phyloP scores from a whole-genome alignment of 2,113 vertebrate genomes.

The Chunga burmeisteri region DNA sequence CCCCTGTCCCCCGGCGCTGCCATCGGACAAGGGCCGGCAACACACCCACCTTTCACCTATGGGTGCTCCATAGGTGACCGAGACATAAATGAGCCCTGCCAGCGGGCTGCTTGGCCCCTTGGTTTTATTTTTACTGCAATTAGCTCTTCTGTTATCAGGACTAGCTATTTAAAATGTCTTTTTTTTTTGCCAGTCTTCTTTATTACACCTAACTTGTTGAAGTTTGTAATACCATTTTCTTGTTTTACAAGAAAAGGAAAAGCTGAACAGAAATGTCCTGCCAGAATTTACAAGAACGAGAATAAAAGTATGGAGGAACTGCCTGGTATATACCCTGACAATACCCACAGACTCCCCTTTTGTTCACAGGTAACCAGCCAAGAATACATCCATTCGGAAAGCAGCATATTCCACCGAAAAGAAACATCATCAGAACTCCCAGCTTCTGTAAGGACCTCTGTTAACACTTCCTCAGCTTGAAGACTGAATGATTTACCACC shows the following conservation, averaged over 20 bases:
- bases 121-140: not conserved
- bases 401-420: not conserved
- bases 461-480: not conserved
- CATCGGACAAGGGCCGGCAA: too few species aligned
- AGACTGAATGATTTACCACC: not conserved
- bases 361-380: not conserved
- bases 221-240: not conserved
- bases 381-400: not conserved
- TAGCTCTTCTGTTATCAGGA: not conserved
- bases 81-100: rapidly evolving
- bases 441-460: not conserved
- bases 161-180: not conserved
- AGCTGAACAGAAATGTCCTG: not conserved
- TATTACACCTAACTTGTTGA: not conserved
- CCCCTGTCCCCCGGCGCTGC: not conserved
- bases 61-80: rapidly evolving
- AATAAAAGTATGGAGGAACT: not conserved
- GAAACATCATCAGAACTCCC: not conserved
- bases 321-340: not conserved
- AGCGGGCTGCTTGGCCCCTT: rapidly evolving
- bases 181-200: not conserved
- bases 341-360: not conserved
- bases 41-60: too few species aligned
- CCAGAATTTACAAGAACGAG: not conserved
- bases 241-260: not conserved